These are phyloP conservation scores for Hipposideros armiger DNA, from an alignment of 2,113 vertebrate species.

Conservation along the genomic window DNA sequence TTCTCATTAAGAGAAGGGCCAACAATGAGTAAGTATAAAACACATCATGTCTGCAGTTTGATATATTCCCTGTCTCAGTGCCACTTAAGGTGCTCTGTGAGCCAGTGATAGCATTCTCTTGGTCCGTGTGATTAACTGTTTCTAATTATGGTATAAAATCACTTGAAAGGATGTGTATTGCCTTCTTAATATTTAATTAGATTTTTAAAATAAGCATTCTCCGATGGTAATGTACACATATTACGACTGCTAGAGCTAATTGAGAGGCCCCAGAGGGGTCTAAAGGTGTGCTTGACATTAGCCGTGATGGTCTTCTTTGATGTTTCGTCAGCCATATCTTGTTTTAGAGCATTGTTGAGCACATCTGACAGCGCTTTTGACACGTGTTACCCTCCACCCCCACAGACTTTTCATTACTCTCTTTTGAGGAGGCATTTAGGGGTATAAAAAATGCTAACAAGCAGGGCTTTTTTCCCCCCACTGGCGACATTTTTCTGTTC, in stretches of 20 bases:
- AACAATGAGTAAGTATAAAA: slow-evolving; percentile 42
- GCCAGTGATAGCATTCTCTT: slow-evolving; percentile 5
- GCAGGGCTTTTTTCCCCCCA: neutral
- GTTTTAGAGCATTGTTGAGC: neutral
- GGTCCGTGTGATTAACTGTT: slow-evolving; percentile 36
- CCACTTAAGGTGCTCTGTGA: neutral
- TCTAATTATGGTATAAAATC: slow-evolving; percentile 56
- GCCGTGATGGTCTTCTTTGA: neutral
- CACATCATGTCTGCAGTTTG: slow-evolving; percentile 9
- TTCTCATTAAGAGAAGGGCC: slow-evolving; percentile 62
- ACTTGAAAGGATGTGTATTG: slow-evolving; percentile 47
- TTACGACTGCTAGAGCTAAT: slow-evolving; percentile 44
- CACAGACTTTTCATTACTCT: neutral
- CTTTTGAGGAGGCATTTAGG: neutral
- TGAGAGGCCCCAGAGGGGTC: neutral
- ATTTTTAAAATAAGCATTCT: slow-evolving; percentile 45
- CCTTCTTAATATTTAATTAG: slow-evolving; percentile 72
- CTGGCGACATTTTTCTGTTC: neutral
- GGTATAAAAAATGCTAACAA: neutral
- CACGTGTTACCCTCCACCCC: neutral
- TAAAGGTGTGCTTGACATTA: neutral
- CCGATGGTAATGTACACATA: neutral
- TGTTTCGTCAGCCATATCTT: neutral
- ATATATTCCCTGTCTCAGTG: neutral
- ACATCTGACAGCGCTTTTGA: neutral